Percentiles rank a stretch among this genome's conserved stretches.
These are phyloP conservation scores for Barbus barbus DNA, from an alignment of 2,113 vertebrate species.

Conservation along the genomic window DNA sequence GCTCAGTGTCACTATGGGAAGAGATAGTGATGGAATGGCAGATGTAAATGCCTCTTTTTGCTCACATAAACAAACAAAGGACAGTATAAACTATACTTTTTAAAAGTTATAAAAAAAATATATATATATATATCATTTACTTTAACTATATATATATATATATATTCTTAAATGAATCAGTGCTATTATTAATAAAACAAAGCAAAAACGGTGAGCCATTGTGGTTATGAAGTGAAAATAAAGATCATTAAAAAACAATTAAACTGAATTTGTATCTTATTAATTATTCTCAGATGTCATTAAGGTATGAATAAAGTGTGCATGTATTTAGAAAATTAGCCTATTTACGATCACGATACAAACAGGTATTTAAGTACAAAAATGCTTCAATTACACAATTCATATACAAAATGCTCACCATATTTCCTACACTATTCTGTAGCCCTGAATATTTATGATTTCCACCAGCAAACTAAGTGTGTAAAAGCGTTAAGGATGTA, in stretches of 20 bases:
- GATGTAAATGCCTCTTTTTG: neutral
- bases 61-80: neutral
- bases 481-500: neutral
- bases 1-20: conserved; percentile 57
- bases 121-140: too few relatives aligned
- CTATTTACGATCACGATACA: neutral
- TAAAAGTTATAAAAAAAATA: too few relatives aligned
- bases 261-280: neutral
- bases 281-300: neutral
- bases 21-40: conserved; percentile 71
- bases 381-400: neutral
- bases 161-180: neutral
- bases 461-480: neutral
- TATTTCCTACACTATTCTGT: neutral
- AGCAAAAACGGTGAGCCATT: neutral
- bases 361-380: neutral
- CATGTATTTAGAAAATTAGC: neutral
- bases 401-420: neutral
- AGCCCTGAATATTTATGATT: neutral
- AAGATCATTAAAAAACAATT: neutral
- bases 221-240: neutral
- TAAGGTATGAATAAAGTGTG: neutral
- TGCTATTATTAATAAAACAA: neutral
- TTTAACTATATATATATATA: neutral
- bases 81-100: neutral